Evolutionary conservation across 2,113 vertebrate genomes (phyloP).

Genomic region (Atherinomorus stipes): DNA sequence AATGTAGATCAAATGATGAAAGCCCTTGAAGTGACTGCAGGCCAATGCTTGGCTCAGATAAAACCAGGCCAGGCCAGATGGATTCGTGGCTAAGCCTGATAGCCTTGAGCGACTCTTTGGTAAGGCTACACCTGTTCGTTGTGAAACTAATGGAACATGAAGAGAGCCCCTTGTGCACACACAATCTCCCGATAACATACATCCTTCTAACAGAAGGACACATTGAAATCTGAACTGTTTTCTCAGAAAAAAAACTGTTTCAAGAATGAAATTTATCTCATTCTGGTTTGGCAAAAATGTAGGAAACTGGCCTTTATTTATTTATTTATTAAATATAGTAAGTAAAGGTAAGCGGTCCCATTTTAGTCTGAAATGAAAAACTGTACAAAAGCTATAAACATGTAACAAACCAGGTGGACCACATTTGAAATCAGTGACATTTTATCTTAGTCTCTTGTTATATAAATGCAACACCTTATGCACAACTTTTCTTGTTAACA

Average conservation of each 20-base stretch:
- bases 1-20: slow-evolving; percentile 33
- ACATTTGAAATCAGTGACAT: slow-evolving; percentile 8
- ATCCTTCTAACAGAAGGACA: slow-evolving; percentile 34
- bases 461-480: slow-evolving; percentile 17
- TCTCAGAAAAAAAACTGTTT: slow-evolving; percentile 4
- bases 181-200: slow-evolving; percentile 13
- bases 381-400: background rate
- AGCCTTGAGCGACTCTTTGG: slow-evolving; percentile 55
- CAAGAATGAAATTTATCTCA: background rate
- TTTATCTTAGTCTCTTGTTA: slow-evolving; percentile 7
- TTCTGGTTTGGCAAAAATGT: background rate
- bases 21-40: slow-evolving; percentile 38
- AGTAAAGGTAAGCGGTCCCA: background rate
- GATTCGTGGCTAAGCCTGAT: slow-evolving; percentile 42
- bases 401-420: background rate
- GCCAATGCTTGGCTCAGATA: slow-evolving; percentile 41
- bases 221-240: slow-evolving; percentile 1
- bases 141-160: slow-evolving; percentile 62
- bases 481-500: slow-evolving; percentile 23
- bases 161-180: slow-evolving; percentile 5
- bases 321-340: too few species aligned
- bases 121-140: slow-evolving; percentile 67
- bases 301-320: background rate
- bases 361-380: background rate
- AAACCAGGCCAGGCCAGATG: slow-evolving; percentile 68